phyloP scores from a whole-genome alignment of 2,797 vertebrate genomes.

The Squalus acanthias region DNA sequence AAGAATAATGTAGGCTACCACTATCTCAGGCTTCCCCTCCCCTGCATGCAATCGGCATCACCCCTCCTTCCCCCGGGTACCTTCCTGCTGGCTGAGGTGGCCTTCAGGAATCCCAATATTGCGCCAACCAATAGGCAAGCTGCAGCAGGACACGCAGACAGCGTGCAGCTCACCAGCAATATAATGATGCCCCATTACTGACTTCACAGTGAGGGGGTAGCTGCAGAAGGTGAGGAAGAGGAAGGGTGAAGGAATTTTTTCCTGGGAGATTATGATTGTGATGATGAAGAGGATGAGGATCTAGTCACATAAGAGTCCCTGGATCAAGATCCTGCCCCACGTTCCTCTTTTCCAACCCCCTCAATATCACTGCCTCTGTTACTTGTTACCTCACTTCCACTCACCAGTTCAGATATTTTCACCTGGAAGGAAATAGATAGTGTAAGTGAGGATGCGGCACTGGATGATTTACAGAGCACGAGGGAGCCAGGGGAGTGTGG shows the following conservation, averaged over 20 bases:
- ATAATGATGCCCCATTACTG: neutral
- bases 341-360: neutral
- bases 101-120: too few relatives aligned
- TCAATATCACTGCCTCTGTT: neutral
- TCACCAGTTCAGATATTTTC: neutral
- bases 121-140: too few relatives aligned
- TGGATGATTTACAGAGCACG: neutral
- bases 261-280: neutral
- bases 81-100: too few relatives aligned
- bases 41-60: too few relatives aligned
- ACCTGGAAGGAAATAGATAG: neutral
- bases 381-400: neutral
- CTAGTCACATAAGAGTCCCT: neutral
- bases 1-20: too few relatives aligned
- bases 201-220: neutral
- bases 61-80: too few relatives aligned
- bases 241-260: neutral
- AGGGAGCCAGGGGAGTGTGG: neutral
- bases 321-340: neutral
- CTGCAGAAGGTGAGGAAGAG: neutral
- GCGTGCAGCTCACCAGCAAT: too few relatives aligned
- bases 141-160: too few relatives aligned
- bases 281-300: neutral
- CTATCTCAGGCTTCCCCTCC: too few relatives aligned
- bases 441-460: neutral